Evolutionary conservation across 2,888 invertebrate genomes (phyloP), one percentile per base, ranked within the genome.

Genomic region (Cyaniris semiargus): DNA sequence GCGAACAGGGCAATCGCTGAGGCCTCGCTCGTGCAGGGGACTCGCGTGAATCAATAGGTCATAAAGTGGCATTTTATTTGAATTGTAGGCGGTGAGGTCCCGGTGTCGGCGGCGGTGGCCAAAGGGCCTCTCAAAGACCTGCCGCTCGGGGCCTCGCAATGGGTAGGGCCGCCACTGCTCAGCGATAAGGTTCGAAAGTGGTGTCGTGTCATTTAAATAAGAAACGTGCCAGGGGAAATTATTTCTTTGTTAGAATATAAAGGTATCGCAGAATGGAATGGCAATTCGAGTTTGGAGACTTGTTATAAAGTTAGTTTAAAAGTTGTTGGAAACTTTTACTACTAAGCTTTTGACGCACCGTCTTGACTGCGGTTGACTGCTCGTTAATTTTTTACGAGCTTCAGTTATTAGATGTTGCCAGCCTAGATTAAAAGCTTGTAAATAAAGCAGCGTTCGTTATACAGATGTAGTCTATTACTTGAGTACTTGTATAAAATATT

Each of bases 231-330:
- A 78, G 56, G 77, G 77, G 70, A 79, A 78, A 75, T 76, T 78
- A 78, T 79, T 78, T 74, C 74, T 74, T 74, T 74, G 74, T 48
- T 53, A 74, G 23, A 48, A 53, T 74, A 53, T 74, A 74, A 38
- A 74, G 53, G 74, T 74, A 74, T 74, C 53, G 74, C 27, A 56
- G 77, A 78, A 80, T 77, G 75, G 77, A 75, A 79, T 76, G 76
- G 78, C 75, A 80, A 80, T 79, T 79, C 77, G 77, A 76, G 76
- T 77, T 66, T 75, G 71, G 58, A 38, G 76, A 79, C 79, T 79
- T 77, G 77, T 79, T 77, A 78, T 76, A 78, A 79, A 79, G 66
- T 78, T 80, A 79, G 75, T 77, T 77, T 44, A n/a, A 77, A 72
- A 56, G 72, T 77, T 60, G 76, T 75, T 71, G 71, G 71, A 72